Evolutionary conservation across 1,140 invertebrate species (phyloP), one percentile per base, ranked within the genome.

Genomic region (Globodera rostochiensis): DNA sequence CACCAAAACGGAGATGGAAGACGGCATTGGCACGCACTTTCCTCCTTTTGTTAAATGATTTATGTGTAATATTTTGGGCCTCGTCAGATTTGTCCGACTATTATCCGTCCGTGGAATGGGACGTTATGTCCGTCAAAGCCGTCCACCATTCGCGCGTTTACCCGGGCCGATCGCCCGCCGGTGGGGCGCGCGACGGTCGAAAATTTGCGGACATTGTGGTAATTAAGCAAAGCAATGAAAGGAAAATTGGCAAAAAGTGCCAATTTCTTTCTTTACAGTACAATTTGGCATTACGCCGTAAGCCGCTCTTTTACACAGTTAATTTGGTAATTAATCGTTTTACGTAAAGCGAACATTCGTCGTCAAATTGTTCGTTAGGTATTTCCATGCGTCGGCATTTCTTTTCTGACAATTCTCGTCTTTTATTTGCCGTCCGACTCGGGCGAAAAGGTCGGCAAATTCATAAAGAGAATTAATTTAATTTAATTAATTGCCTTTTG

Each of bases 81-180:
- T 45, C 47, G 84, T 95, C 96, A 49, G 96, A 98, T 90, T 92
- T 98, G 67, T 95, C 94, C 57, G 95, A 97, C 90, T 98, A 97
- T 91, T 98, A 97, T 91, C 95, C 95, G 91, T 97, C 95, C 47
- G 96, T 98, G 13, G 97, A 98, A 92, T 99, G 97, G 97, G 97
- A 99, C 91, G 96, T 99, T 87, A 93, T 99, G 82, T 95, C 96
- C 91, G 96, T 98, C 80, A 71, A 60, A 71, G 95, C 90, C 93
- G 94, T 0, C 96, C 95, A 89, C 96, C 95, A 90, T 91, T 92
- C 67, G 94, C 96, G 87, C 94, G 94, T 0, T 91, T 97, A 98
- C 91, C 96, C 95, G 25, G 98, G 95, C 74, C 74, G 74, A 21
- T 76, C 74, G 13, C n/a, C 25, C 53, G 25, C 45, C 74, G 74